Evolutionary conservation across 2,113 vertebrate genomes (phyloP).

Genomic region (Oncorhynchus mykiss): DNA sequence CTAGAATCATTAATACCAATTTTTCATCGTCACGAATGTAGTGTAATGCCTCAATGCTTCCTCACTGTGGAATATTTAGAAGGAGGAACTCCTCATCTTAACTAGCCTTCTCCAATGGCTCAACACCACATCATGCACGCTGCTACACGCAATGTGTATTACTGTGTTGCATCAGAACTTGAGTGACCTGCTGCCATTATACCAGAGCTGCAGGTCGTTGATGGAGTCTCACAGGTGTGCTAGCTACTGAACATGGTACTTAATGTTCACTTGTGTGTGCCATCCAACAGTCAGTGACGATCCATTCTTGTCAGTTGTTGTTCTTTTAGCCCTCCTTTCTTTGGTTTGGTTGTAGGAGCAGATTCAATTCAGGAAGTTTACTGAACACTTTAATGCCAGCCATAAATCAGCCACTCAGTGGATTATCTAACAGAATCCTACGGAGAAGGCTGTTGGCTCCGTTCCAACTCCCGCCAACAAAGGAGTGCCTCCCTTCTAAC

Average conservation of each 20-base stretch:
- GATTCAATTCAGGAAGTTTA: slow-evolving; percentile 61
- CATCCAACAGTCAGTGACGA: neutral
- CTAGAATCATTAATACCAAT: slow-evolving; percentile 29
- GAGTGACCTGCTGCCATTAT: slow-evolving; percentile 29
- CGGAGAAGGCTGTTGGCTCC: slow-evolving; percentile 54
- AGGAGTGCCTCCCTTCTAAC: slow-evolving; percentile 49
- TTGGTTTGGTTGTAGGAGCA: slow-evolving; percentile 31
- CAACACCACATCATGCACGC: too few species aligned
- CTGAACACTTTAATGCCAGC: slow-evolving; percentile 62
- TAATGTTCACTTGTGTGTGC: slow-evolving; percentile 2
- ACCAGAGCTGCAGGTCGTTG: slow-evolving; percentile 10
- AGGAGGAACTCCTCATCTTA: slow-evolving; percentile 1
- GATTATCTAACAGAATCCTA: slow-evolving; percentile 65
- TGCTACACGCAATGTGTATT: slow-evolving; percentile 16
- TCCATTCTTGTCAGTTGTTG: slow-evolving; percentile 28
- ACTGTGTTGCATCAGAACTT: slow-evolving; percentile 27
- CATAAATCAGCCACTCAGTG: slow-evolving; percentile 67
- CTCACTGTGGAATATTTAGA: too few species aligned
- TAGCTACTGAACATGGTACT: neutral
- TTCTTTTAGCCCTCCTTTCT: slow-evolving; percentile 15
- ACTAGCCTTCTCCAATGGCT: slow-evolving; percentile 10
- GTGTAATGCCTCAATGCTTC: slow-evolving; percentile 17
- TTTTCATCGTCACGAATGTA: slow-evolving; percentile 32
- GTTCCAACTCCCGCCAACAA: slow-evolving; percentile 60
- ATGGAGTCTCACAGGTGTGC: slow-evolving; percentile 16